A percentile compares a stretch with the other conserved stretches of the same genome.
These are phyloP conservation scores for Corticium candelabrum DNA, from an alignment of 37 sponge, comb jelly and placozoan genomes.

Conservation along the genomic window DNA sequence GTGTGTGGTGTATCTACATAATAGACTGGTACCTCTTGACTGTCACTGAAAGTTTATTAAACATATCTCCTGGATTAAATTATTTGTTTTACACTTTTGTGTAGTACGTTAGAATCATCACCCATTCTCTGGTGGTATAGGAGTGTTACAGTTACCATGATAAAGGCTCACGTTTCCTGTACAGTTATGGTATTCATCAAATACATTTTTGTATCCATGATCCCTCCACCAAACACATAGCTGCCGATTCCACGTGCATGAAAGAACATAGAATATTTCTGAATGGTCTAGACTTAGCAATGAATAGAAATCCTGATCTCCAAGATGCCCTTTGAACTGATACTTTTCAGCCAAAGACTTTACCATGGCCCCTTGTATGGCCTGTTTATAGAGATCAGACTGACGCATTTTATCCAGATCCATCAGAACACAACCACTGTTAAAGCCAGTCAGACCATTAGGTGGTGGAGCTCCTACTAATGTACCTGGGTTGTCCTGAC, in stretches of 20 bases:
- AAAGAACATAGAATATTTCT: conserved; percentile 1
- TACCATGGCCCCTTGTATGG: background rate
- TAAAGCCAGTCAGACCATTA: conserved; percentile 13
- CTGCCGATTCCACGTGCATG: conserved; percentile 21
- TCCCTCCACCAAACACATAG: conserved; percentile 17
- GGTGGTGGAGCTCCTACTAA: conserved; percentile 18
- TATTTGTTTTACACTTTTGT: no score
- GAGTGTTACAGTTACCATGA: conserved; percentile 14
- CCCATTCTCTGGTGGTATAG: conserved; percentile 7
- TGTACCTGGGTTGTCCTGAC: conserved; percentile 5
- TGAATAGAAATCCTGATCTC: conserved; percentile 18
- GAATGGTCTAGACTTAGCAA: background rate
- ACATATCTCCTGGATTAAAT: no score
- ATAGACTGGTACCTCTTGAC: no score
- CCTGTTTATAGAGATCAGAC: background rate
- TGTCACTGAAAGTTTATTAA: no score
- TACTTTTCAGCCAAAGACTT: background rate
- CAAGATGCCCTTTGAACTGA: conserved; percentile 13
- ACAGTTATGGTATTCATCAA: conserved; percentile 7
- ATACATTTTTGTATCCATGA: conserved; percentile 13
- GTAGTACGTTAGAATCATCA: no score
- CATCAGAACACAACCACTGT: conserved; percentile 8
- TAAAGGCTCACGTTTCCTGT: conserved; percentile 6
- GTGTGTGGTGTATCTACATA: no score
- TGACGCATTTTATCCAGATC: conserved; percentile 9